Evolutionary conservation across 1,140 invertebrate genomes (phyloP), one percentile per base, ranked within the genome.

Genomic region (Onthophagus taurus): DNA sequence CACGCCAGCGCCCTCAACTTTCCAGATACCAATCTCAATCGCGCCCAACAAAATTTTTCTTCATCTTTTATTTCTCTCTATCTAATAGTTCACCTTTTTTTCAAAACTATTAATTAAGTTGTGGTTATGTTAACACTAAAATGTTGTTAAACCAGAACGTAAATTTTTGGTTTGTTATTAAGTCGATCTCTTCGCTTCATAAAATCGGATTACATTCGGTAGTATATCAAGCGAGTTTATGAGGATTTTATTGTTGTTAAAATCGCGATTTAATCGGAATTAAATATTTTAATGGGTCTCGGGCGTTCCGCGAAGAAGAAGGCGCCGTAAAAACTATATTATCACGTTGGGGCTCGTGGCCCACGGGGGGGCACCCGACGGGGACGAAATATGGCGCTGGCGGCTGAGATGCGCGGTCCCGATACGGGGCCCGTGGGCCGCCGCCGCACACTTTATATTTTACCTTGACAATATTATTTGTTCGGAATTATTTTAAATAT

Each of bases 171-270:
- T n/a, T n/a, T n/a, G n/a, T n/a, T n/a, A n/a, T n/a, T n/a, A n/a
- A n/a, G n/a, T n/a, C n/a, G n/a, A n/a, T n/a, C n/a, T n/a, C n/a
- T n/a, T n/a, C n/a, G n/a, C n/a, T n/a, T n/a, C n/a, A n/a, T n/a
- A n/a, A n/a, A n/a, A n/a, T n/a, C n/a, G n/a, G n/a, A n/a, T n/a
- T 31, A 30, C 35, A 50, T n/a, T n/a, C n/a, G n/a, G n/a, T n/a
- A n/a, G n/a, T 52, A 54, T 52, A 52, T 54, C 52, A 54, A 46
- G 36, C 44, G 44, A 53, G 54, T 56, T 56, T 56, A 56, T 56
- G 52, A 44, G 37, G 41, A 49, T 56, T 56, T 56, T 56, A 56
- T 56, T 56, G 54, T 53, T 56, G 54, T 56, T n/a, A 56, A 56
- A 56, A 50, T 53, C 48, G 41, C 54, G 54, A 56, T 56, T 56